A percentile compares a stretch with the other conserved stretches of the same genome.
Evolutionary conservation across 2,797 vertebrate species (phyloP).

Genomic region (Falco novaeseelandiae): DNA sequence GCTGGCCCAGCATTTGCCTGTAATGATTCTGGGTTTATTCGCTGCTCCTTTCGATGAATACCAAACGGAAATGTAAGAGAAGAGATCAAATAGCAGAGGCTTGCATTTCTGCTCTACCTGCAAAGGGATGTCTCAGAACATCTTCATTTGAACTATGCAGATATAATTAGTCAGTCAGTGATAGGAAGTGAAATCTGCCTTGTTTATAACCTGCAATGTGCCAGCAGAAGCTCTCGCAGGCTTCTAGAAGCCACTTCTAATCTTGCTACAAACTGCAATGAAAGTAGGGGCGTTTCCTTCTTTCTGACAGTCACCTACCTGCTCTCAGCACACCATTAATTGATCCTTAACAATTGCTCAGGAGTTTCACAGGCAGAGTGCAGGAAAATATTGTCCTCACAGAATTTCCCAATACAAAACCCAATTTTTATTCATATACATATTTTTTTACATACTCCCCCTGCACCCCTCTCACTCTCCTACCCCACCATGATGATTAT

Average conservation of each 20-base stretch:
- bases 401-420: background rate
- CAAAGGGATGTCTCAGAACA: background rate
- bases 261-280: background rate
- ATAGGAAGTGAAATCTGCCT: background rate
- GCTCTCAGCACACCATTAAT: background rate
- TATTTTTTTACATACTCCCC: background rate
- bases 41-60: background rate
- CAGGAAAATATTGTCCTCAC: background rate
- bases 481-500: too few relatives aligned
- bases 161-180: slow-evolving; percentile 10
- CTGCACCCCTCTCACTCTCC: fast-evolving
- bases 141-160: slow-evolving; percentile 18
- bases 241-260: background rate
- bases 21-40: background rate
- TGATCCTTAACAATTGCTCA: background rate
- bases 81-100: background rate
- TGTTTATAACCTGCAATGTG: background rate
- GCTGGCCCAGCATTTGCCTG: background rate
- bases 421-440: background rate
- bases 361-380: background rate
- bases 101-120: background rate
- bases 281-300: background rate
- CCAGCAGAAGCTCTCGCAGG: background rate
- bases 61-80: background rate
- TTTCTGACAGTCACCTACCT: background rate